Conservation (phyloP, 2,113 vertebrate species). For the Tragelaphus buxtoni region DNA sequence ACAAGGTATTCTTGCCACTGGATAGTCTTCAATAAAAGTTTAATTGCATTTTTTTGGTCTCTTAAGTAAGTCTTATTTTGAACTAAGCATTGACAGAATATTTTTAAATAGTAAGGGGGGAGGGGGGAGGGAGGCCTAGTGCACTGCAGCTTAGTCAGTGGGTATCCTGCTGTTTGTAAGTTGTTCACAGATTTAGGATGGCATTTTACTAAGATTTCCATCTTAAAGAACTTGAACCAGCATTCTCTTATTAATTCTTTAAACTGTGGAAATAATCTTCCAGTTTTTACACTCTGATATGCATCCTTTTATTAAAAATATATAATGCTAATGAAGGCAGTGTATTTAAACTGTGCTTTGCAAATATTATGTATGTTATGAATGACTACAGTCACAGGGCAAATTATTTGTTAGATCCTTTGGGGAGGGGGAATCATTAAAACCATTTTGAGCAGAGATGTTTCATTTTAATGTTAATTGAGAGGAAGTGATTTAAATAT, state of each 20-base stretch:
- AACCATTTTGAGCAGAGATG: constrained; percentile 64
- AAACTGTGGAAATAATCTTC: constrained; percentile 74
- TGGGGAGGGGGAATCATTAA: constrained; percentile 43
- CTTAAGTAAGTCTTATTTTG: constrained; percentile 78
- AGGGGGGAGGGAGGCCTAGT: constrained; percentile 38
- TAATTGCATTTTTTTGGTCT: constrained; percentile 77
- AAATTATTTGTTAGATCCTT: constrained; percentile 76
- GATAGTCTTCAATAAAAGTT: constrained; percentile 82
- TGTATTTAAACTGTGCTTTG: constrained; percentile 79
- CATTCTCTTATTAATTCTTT: constrained; percentile 82
- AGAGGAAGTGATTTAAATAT: constrained; percentile 73
- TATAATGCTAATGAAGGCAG: constrained; percentile 72
- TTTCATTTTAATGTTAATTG: constrained; percentile 73
- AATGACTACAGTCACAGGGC: constrained; percentile 73
- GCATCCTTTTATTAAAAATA: constrained; percentile 78
- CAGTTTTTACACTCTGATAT: constrained; percentile 75
- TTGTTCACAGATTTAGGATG: constrained; percentile 63
- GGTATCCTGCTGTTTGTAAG: constrained; percentile 73
- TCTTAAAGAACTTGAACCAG: constrained; percentile 79
- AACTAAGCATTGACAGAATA: constrained; percentile 76
- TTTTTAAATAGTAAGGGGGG: constrained; percentile 73
- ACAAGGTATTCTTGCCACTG: constrained; percentile 78
- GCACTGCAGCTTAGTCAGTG: constrained; percentile 66
- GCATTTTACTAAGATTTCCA: constrained; percentile 77
- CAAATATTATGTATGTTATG: constrained; percentile 75